Percentiles rank a stretch among this genome's conserved stretches.
These are phyloP conservation scores for Holocentrus rufus DNA, from an alignment of 2,797 vertebrate genomes.

Conservation along the genomic window DNA sequence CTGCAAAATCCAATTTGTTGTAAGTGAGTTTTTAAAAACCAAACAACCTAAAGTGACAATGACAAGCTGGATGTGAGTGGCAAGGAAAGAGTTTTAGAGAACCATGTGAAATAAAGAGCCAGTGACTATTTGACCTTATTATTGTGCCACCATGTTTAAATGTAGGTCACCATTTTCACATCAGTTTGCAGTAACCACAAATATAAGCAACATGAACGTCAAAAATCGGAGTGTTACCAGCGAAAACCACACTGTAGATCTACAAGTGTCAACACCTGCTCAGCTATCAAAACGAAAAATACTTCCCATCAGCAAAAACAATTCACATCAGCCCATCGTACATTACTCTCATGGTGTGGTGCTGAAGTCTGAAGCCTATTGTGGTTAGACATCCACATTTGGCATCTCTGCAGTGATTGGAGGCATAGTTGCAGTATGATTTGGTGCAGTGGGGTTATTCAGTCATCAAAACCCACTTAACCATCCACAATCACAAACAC, in stretches of 20 bases:
- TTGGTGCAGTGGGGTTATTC: neutral
- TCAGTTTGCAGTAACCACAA: slow-evolving; percentile 40
- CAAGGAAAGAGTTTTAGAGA: too few relatives aligned
- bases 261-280: slow-evolving; percentile 26
- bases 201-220: slow-evolving; percentile 39
- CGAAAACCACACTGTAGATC: slow-evolving; percentile 43
- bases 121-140: neutral
- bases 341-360: slow-evolving; percentile 19
- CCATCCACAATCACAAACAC: neutral
- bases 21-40: too few relatives aligned
- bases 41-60: too few relatives aligned
- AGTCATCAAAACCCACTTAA: neutral
- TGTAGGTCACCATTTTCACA: slow-evolving; percentile 58
- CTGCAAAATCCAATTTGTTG: too few relatives aligned
- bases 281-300: slow-evolving; percentile 2
- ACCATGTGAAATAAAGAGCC: neutral
- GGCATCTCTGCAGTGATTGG: neutral
- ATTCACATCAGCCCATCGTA: neutral
- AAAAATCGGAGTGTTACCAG: neutral
- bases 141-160: slow-evolving; percentile 37
- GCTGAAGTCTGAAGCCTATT: neutral
- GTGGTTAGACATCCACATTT: slow-evolving; percentile 15
- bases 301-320: slow-evolving; percentile 36
- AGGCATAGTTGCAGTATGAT: neutral
- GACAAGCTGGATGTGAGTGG: too few relatives aligned